These are phyloP conservation scores for Forbesichthys agassizii DNA, from an alignment of 2,113 vertebrate species.

Conservation along the genomic window DNA sequence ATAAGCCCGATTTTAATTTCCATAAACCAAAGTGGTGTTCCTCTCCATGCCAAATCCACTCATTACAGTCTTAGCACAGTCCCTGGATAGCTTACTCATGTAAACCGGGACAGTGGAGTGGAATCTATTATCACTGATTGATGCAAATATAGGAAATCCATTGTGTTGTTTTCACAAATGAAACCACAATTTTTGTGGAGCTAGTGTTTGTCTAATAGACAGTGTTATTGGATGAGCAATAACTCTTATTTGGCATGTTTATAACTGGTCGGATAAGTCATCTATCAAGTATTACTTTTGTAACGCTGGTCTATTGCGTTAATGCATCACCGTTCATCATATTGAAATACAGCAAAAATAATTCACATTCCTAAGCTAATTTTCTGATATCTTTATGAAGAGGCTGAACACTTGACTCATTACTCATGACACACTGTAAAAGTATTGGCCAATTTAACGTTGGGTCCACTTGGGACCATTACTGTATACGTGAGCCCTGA, in stretches of 20 bases:
- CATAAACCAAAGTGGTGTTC: slow-evolving; percentile 22
- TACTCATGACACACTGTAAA: neutral
- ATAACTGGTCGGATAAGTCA: slow-evolving; percentile 26
- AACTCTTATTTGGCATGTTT: slow-evolving; percentile 16
- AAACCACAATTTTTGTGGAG: slow-evolving; percentile 13
- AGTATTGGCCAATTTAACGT: no score
- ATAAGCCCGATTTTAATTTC: slow-evolving; percentile 7
- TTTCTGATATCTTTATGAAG: neutral
- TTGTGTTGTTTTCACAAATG: slow-evolving; percentile 15
- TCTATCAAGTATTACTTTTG: slow-evolving; percentile 37
- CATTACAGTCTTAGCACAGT: slow-evolving; percentile 21
- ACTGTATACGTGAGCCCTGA: no score
- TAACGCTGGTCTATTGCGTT: slow-evolving; percentile 4
- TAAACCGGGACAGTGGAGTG: slow-evolving; percentile 23
- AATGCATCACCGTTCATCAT: slow-evolving; percentile 15
- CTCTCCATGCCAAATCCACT: slow-evolving; percentile 29
- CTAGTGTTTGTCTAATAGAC: neutral
- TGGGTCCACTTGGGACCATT: no score
- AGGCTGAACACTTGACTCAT: neutral
- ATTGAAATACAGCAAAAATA: slow-evolving; percentile 37
- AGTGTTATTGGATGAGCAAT: slow-evolving; percentile 34
- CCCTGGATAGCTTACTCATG: slow-evolving; percentile 23
- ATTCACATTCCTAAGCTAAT: slow-evolving; percentile 10
- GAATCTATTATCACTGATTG: slow-evolving; percentile 28
- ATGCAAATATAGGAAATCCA: slow-evolving; percentile 21